Evolutionary conservation across 2,888 invertebrate species (phyloP).

Genomic region (Lasioglossum figueresi): DNA sequence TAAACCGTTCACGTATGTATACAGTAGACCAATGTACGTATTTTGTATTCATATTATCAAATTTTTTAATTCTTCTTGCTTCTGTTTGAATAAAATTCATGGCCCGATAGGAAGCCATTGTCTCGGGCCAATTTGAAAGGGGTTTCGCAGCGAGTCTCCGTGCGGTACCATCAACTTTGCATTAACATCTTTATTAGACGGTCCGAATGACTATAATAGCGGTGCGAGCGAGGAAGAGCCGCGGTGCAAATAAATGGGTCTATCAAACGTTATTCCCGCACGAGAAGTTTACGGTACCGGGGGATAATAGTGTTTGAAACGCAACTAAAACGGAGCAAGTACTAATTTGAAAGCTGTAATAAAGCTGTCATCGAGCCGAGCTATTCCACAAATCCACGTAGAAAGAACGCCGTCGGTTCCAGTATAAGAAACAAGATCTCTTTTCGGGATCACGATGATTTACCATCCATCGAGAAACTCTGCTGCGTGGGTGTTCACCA

Average conservation of each 20-base stretch:
- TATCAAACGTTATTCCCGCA: background rate
- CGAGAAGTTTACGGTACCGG: background rate
- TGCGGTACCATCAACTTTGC: background rate
- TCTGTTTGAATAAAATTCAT: too few relatives aligned
- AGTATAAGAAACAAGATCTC: slow-evolving; percentile 31
- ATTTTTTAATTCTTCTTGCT: too few relatives aligned
- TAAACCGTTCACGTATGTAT: too few relatives aligned
- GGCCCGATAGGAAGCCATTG: too few relatives aligned
- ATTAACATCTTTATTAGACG: background rate
- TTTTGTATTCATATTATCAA: too few relatives aligned
- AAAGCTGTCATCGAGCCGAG: slow-evolving; percentile 1
- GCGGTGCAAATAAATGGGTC: background rate
- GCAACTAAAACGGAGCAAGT: slow-evolving; percentile 1
- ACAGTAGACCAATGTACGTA: too few relatives aligned
- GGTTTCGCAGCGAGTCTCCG: background rate
- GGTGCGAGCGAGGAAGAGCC: background rate
- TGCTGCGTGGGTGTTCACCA: slow-evolving; percentile 42
- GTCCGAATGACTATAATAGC: background rate
- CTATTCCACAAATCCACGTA: slow-evolving; percentile 9
- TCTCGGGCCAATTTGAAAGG: background rate
- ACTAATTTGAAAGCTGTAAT: background rate
- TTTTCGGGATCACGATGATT: slow-evolving; percentile 37
- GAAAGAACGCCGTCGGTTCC: background rate
- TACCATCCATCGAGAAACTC: slow-evolving; percentile 42
- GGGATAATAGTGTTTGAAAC: background rate